phyloP scores from a whole-genome alignment of 2,888 invertebrate species.

The Allolobophora icterica region DNA sequence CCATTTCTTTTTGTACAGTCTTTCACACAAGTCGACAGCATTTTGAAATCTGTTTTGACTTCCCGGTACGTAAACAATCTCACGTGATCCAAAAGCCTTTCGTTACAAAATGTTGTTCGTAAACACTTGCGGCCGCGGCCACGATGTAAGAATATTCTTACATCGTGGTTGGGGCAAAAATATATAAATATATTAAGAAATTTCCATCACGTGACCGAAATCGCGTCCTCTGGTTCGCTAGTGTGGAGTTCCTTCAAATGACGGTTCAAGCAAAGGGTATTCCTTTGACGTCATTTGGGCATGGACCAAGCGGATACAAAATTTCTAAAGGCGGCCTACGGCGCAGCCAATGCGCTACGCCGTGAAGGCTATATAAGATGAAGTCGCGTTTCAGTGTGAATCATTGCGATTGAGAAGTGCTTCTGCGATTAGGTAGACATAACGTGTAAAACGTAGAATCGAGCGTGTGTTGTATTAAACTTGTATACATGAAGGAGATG shows the following conservation, averaged over 20 bases:
- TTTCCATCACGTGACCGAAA: neutral
- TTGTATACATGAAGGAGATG: neutral
- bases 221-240: neutral
- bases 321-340: too few species aligned
- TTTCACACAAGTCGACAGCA: too few species aligned
- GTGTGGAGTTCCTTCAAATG: neutral
- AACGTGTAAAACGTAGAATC: neutral
- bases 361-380: neutral
- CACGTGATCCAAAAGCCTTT: too few species aligned
- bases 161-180: neutral
- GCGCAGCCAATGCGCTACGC: too few species aligned
- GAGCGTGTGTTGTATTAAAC: too few species aligned
- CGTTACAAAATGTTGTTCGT: too few species aligned
- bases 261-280: neutral
- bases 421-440: neutral
- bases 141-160: too few species aligned
- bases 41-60: too few species aligned
- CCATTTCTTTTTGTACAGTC: too few species aligned
- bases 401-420: neutral
- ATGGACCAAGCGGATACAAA: neutral
- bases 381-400: neutral
- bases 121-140: too few species aligned
- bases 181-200: neutral
- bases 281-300: conserved; percentile 14
- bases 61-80: too few species aligned